phyloP scores from a whole-genome alignment of 2,888 invertebrate genomes.

The Diploptera punctata region DNA sequence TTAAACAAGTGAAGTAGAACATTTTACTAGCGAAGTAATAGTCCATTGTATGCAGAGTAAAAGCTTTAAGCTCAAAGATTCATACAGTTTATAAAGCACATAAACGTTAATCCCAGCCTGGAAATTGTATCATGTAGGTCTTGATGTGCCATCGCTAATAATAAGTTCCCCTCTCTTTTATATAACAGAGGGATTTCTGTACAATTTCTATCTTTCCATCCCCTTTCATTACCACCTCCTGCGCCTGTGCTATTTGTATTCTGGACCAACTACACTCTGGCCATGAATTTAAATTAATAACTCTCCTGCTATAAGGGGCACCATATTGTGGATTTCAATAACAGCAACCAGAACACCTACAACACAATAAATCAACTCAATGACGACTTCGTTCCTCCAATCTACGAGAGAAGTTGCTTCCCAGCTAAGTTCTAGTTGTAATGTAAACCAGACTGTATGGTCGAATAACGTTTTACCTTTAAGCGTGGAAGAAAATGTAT shows the following conservation, averaged over 20 bases:
- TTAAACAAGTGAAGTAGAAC: too few relatives aligned
- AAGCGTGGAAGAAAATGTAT: too few relatives aligned
- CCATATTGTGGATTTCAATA: too few relatives aligned
- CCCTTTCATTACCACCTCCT: not conserved
- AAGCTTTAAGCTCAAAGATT: not conserved
- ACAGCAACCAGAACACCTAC: too few relatives aligned
- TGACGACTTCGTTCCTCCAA: too few relatives aligned
- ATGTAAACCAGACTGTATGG: too few relatives aligned
- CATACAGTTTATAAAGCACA: not conserved
- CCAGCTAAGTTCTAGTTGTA: too few relatives aligned
- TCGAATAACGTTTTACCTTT: too few relatives aligned
- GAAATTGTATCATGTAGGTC: not conserved
- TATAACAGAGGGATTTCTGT: not conserved
- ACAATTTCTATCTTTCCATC: not conserved
- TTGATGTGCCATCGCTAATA: not conserved
- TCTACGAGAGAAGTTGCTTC: too few relatives aligned
- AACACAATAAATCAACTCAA: too few relatives aligned
- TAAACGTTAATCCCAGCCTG: not conserved
- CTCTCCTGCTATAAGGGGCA: slow-evolving; percentile 19
- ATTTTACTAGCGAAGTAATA: too few relatives aligned
- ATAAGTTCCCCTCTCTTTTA: slow-evolving; percentile 9
- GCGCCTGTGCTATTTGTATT: slow-evolving; percentile 25
- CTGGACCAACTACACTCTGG: slow-evolving; percentile 15
- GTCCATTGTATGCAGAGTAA: too few relatives aligned
- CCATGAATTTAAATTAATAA: slow-evolving; percentile 39